Percentiles rank a stretch among this genome's conserved stretches.
phyloP scores from a whole-genome alignment of 2,888 invertebrate species.

The Atrina japonica region DNA sequence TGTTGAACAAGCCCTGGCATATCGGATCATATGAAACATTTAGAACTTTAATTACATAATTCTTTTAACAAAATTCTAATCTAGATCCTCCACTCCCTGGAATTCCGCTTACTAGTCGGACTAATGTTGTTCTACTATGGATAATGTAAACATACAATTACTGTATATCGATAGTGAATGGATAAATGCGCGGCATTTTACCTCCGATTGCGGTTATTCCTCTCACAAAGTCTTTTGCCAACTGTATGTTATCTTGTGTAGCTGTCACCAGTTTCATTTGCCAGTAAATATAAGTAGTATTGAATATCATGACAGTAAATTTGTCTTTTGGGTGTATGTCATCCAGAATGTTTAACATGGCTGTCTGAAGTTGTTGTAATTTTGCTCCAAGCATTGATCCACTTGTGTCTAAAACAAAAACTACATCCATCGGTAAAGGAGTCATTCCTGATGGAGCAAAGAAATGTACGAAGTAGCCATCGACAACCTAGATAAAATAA shows the following conservation, averaged over 20 bases:
- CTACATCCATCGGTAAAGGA: constrained; percentile 84
- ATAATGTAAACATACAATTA: no score
- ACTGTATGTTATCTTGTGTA: constrained; percentile 37
- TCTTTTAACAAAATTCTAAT: no score
- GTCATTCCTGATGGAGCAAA: constrained; percentile 84
- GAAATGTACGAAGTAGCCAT: constrained; percentile 89
- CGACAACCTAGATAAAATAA: constrained; percentile 70
- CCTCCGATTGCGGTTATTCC: constrained; percentile 36
- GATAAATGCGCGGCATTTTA: no score
- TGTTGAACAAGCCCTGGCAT: no score
- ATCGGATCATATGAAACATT: no score
- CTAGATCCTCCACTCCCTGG: no score
- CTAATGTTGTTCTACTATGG: no score
- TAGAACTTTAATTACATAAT: no score
- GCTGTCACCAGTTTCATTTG: constrained; percentile 39
- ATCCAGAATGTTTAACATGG: constrained; percentile 58
- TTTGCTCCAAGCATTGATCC: constrained; percentile 88
- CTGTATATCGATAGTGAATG: no score
- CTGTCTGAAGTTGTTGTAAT: constrained; percentile 84
- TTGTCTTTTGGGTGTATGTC: constrained; percentile 55
- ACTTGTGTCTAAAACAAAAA: constrained; percentile 88
- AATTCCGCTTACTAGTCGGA: no score
- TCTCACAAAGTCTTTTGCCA: constrained; percentile 31
- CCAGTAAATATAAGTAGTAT: constrained; percentile 38
- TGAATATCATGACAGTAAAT: constrained; percentile 58